Conservation (phyloP, 2,888 invertebrate genomes). For the Drosophila rubida region DNA sequence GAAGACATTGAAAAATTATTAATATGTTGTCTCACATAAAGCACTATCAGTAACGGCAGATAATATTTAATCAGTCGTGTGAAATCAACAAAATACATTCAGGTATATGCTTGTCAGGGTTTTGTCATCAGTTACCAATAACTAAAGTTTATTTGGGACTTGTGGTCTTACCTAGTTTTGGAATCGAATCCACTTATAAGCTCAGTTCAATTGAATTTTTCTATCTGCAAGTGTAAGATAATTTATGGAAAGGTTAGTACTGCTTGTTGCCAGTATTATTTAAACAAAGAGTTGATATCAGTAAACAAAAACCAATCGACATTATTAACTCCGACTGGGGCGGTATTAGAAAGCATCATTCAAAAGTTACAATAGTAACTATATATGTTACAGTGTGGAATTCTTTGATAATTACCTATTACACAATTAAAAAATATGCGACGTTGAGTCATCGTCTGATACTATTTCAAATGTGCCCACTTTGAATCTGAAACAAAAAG, state of each 20-base stretch:
- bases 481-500: slow-evolving; percentile 3
- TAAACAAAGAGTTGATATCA: slow-evolving; percentile 32
- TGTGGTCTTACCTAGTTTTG: slow-evolving; percentile 23
- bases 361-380: not conserved
- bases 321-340: slow-evolving; percentile 55
- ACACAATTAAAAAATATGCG: not conserved
- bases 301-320: slow-evolving; percentile 50
- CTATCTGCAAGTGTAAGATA: slow-evolving; percentile 17
- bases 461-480: not conserved
- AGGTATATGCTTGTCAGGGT: slow-evolving; percentile 56
- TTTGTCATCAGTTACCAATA: slow-evolving; percentile 27
- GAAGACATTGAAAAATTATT: slow-evolving; percentile 4
- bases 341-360: slow-evolving; percentile 48
- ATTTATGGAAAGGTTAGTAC: not conserved
- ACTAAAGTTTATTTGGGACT: not conserved
- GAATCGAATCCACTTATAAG: not conserved
- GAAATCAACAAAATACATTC: slow-evolving; percentile 47
- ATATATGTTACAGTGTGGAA: too few relatives aligned
- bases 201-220: not conserved
- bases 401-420: slow-evolving; percentile 33
- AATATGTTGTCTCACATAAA: not conserved
- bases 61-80: slow-evolving; percentile 38
- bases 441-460: not conserved
- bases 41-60: not conserved
- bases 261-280: not conserved